Base-by-base conservation (phyloP, 2,888 invertebrate genomes). In the Carterocephalus palaemon region DNA sequence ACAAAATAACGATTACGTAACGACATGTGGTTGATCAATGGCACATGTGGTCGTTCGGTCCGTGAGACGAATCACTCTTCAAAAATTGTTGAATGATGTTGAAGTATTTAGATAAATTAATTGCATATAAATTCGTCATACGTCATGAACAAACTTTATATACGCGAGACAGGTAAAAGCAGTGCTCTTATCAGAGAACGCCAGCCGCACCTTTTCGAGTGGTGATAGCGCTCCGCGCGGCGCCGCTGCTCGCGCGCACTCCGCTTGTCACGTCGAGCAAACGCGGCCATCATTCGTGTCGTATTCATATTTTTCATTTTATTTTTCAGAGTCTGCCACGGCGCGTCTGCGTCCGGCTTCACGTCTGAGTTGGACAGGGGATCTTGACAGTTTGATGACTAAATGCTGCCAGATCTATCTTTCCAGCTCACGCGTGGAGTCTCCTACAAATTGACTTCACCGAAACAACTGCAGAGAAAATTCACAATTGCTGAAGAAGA, bases 301-400 rank as follows among this genome's bases (percentile, higher is more conserved):
- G 34, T 49, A 62, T 58, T 58, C 57, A 58, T 62, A 57, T 57
- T 62, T 57, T 62, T 57, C 38, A 52, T 53, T 71, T 61, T 63
- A 47, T 67, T 69, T 79, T 69, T 49, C 78, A 80, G 75, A 61
- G 48, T n/a, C n/a, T n/a, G n/a, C n/a, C 39, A 49, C 49, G 46
- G 28, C 17, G 6, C 19, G 29, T 26, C 46, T 47, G 48, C 36
- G 23, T 23, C 38, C 56, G 84, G 80, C 69, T 77, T 72, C 75
- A 78, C 79, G 80, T 78, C 77, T 85, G 85, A 88, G 88, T 87
- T 88, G 88, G 88, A 87, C 81, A 84, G 87, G 79, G 75, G 88
- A 87, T 88, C 88, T 85, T 76, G 85, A 83, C 88, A 88, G 86
- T 84, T 82, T 76, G 57, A 64, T 54, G 48, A 60, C 9, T 43